Evolutionary conservation across 2,888 invertebrate genomes (phyloP), one percentile per base, ranked within the genome.

Genomic region (Drosophila gaucha): DNA sequence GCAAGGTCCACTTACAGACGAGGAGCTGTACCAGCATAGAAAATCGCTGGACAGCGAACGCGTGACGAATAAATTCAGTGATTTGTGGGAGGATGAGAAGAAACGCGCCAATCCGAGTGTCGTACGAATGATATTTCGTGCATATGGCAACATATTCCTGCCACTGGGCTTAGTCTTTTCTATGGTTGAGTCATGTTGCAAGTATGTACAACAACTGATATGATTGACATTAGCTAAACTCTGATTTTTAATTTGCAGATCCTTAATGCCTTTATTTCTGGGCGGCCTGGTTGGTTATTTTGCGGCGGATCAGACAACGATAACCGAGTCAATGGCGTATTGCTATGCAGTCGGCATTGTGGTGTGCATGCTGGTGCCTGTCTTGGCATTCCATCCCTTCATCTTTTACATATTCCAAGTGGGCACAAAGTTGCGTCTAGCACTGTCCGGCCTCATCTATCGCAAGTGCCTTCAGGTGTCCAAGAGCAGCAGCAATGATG

Each of bases 401-500:
- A 95, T 96, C 92, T 94, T 95, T 91, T 94, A 93, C 16, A 93
- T 95, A 18, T 93, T 95, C 70, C 94, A 95, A 89, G 93, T 95
- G 76, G 95, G 95, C 36, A 94, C 95, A 93, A 93, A 94, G 89
- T 92, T 95, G 74, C 93, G 96, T 1, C 92, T 96, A 0, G 95
- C 95, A 0, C 93, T 95, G 50, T 95, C 95, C 49, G 94, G 95
- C 0, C 91, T 96, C n/a, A 93, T 97, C 54, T 96, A 95, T 85
- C 93, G 95, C 71, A 96, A 96, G 73, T 93, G 94, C 9, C 90
- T 94, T 36, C 93, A 93, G 71, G 92, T 97, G 31, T 96, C 96
- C 56, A 96, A 96, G 90, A 95, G 95, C 6, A 96, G 98, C 1
- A 92, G 97, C 47, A 96, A 96, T 6, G 95, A 97, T 90, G 97